Evolutionary conservation across 2,797 vertebrate species (phyloP).

Genomic region (Australoheros facetus): DNA sequence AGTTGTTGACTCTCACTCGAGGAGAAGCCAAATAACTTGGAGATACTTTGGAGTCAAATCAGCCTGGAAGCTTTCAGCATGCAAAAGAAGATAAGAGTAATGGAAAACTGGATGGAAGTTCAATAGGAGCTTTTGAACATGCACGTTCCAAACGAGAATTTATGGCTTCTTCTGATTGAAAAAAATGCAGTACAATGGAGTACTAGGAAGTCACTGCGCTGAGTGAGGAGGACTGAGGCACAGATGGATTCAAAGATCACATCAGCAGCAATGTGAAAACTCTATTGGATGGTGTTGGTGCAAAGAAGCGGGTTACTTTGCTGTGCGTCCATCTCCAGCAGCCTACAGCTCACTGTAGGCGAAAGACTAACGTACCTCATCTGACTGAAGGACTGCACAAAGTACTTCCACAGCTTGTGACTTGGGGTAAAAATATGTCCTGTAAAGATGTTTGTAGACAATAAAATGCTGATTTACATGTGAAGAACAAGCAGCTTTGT

Average conservation of each 20-base stretch:
- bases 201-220: not conserved
- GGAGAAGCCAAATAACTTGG: slow-evolving; percentile 8
- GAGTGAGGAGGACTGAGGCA: not conserved
- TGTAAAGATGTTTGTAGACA: too few species aligned
- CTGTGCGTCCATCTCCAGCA: too few species aligned
- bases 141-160: not conserved
- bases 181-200: not conserved
- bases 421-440: too few species aligned
- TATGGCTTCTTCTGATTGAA: not conserved
- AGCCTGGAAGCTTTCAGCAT: not conserved
- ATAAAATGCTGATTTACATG: too few species aligned
- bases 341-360: too few species aligned
- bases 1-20: not conserved
- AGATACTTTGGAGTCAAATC: slow-evolving; percentile 5
- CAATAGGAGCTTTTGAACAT: not conserved
- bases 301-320: too few species aligned
- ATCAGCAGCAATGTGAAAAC: not conserved
- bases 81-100: not conserved
- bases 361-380: too few species aligned
- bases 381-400: too few species aligned
- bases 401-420: too few species aligned
- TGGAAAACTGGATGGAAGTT: not conserved
- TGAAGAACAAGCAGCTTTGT: too few species aligned
- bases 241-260: not conserved
- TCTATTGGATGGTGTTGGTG: too few species aligned